phyloP scores from a whole-genome alignment of 2,113 vertebrate species.

The Drymodes brunneopygia region DNA sequence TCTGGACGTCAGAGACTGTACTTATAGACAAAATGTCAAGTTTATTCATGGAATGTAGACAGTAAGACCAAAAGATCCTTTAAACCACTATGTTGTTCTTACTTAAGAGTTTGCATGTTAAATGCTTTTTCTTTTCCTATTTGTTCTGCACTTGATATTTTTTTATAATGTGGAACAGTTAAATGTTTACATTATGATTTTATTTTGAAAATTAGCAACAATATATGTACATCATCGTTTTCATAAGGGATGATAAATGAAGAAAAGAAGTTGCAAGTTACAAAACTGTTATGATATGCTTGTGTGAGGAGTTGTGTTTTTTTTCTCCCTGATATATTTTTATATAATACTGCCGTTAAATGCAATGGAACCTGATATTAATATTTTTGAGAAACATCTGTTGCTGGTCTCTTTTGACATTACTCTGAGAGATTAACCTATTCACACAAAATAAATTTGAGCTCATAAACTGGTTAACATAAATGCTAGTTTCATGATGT shows the following conservation, averaged over 20 bases:
- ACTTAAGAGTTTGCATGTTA: not conserved
- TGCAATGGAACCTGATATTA: not conserved
- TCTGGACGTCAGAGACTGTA: not conserved
- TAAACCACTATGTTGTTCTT: not conserved
- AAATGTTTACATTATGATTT: not conserved
- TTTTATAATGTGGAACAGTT: not conserved
- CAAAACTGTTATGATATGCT: rapidly evolving
- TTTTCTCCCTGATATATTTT: rapidly evolving
- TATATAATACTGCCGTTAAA: not conserved
- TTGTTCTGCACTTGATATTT: not conserved
- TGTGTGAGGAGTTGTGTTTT: not conserved
- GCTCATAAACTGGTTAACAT: not conserved
- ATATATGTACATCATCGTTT: not conserved
- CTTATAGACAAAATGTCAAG: not conserved
- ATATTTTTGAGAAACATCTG: not conserved
- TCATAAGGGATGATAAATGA: rapidly evolving
- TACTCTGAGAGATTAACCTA: not conserved
- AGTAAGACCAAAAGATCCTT: not conserved
- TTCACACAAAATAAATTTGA: not conserved
- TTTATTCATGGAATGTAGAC: not conserved
- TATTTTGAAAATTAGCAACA: not conserved
- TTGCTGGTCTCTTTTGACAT: not conserved
- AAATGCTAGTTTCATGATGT: not conserved
- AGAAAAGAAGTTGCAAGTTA: not conserved
- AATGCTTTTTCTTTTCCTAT: not conserved